Evolutionary conservation across 53 echinoderm and acorn worm genomes (phyloP).

Genomic region (Zoroaster sp.): DNA sequence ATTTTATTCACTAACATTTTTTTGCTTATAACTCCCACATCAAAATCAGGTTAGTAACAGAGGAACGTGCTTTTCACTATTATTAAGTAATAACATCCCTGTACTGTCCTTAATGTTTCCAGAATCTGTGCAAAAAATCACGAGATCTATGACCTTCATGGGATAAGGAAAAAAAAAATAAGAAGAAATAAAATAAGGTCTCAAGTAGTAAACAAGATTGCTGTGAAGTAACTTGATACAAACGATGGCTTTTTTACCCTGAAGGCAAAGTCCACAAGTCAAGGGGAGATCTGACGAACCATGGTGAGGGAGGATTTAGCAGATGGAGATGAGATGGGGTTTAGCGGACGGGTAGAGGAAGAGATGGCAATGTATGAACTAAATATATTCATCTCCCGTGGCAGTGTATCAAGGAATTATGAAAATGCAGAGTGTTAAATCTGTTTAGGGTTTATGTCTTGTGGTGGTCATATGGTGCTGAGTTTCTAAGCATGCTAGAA

Average conservation of each 20-base stretch:
- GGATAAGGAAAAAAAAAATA: background rate
- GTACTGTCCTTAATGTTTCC: background rate
- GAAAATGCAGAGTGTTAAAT: background rate
- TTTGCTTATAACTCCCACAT: too few relatives aligned
- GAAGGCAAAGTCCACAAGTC: background rate
- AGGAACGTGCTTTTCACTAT: background rate
- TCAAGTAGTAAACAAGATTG: conserved; percentile 14
- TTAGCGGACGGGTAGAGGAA: background rate
- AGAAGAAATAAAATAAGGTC: background rate
- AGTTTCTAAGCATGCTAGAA: too few relatives aligned
- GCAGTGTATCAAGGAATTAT: background rate
- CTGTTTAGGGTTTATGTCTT: too few relatives aligned
- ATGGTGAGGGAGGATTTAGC: background rate
- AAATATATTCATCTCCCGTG: background rate
- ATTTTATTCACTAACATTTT: too few relatives aligned
- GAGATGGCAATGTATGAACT: background rate
- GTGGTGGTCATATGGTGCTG: too few relatives aligned
- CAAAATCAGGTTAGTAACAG: background rate
- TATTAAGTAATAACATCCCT: background rate
- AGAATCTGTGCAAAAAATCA: background rate
- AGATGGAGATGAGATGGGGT: background rate
- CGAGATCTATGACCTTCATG: background rate
- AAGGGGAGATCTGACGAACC: background rate
- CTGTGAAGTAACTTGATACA: background rate
- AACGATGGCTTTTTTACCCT: background rate